Percentiles rank a stretch among this genome's conserved stretches.
Conservation (phyloP, 2,797 vertebrate genomes). For the Hylomyscus alleni region DNA sequence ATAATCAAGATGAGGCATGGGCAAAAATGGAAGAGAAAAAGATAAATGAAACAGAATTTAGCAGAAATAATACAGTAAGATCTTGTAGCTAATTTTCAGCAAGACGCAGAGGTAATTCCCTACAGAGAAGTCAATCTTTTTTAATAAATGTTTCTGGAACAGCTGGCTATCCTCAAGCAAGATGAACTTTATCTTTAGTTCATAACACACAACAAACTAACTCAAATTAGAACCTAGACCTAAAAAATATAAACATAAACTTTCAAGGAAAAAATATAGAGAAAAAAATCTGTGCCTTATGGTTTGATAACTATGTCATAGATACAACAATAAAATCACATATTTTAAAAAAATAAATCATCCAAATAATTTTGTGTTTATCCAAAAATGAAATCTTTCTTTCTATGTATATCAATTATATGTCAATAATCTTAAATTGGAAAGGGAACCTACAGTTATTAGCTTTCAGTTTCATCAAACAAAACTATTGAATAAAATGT, state of each 20-base stretch:
- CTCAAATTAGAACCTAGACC: background rate
- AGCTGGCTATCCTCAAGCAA: background rate
- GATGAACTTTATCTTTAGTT: background rate
- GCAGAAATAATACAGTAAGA: background rate
- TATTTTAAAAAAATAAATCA: background rate
- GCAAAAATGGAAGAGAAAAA: background rate
- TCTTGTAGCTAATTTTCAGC: conserved; percentile 2
- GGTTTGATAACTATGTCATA: background rate
- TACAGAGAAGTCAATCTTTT: background rate
- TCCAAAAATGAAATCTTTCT: background rate
- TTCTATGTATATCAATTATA: background rate
- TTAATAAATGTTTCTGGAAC: background rate
- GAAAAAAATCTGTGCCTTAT: background rate
- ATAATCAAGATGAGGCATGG: background rate
- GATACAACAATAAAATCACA: background rate
- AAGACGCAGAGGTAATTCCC: background rate
- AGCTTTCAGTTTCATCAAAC: conserved; percentile 13
- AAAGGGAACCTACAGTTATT: background rate
- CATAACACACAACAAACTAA: background rate
- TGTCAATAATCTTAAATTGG: background rate
- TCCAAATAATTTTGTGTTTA: background rate
- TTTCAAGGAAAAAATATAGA: background rate
- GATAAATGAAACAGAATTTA: background rate
- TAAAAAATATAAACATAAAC: conserved; percentile 15
- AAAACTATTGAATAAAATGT: background rate